These are phyloP conservation scores for Hylia prasina DNA, from an alignment of 2,113 vertebrate genomes.

Conservation along the genomic window DNA sequence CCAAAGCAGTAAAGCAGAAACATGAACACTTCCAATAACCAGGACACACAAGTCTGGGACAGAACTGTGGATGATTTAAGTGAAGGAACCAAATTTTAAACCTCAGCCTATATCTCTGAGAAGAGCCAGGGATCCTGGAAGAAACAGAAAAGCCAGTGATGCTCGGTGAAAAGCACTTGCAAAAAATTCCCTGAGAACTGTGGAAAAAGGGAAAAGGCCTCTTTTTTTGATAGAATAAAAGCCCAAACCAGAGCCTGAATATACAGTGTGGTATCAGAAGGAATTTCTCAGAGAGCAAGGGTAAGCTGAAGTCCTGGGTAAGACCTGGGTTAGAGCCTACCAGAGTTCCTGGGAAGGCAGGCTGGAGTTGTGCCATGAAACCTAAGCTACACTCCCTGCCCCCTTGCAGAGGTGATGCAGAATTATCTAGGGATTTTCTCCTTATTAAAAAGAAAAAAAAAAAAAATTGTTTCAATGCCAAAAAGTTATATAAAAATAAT, in stretches of 20 bases:
- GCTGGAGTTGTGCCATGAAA: background rate
- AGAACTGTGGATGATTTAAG: background rate
- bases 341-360: background rate
- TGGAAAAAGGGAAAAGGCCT: background rate
- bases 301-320: background rate
- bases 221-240: background rate
- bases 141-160: background rate
- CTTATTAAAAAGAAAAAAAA: conserved; percentile 10
- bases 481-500: conserved; percentile 64
- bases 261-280: background rate
- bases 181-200: background rate
- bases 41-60: background rate
- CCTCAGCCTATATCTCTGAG: background rate
- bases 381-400: background rate
- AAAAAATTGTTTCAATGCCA: conserved; percentile 36
- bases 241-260: background rate
- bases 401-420: background rate
- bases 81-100: background rate
- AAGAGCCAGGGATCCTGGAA: background rate
- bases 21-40: background rate
- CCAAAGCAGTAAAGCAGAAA: background rate
- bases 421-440: background rate
- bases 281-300: background rate
- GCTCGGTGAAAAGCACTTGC: background rate
- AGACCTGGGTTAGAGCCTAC: background rate